Evolutionary conservation across 2,113 vertebrate species (phyloP), one percentile per base, ranked within the genome.

Genomic region (Atrichornis clamosus): DNA sequence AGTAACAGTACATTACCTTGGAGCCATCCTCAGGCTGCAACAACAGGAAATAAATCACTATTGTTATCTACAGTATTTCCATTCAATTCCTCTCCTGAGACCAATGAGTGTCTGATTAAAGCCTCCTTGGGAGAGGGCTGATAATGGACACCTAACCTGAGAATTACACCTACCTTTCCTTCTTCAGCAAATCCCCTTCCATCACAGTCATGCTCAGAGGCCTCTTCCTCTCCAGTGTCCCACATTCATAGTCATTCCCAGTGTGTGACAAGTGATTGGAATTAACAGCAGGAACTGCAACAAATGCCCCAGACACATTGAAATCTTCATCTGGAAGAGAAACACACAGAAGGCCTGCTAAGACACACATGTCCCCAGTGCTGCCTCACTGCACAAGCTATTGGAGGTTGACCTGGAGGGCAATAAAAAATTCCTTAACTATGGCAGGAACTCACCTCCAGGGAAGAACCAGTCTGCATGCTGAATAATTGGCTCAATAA

Each of bases 391-490:
- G 75, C 69, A 65, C 37, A 12, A 11, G 44, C 13, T 72, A 11
- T 3, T 4, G 20, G n/a, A 37, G 49, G 49, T 60, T 73, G 37
- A 73, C 28, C 56, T 37, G 44, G 1, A 39, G 35, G n/a, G 35
- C 6, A 15, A 72, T 1, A 64, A 10, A 4, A 19, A 73, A 69
- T 2, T 65, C 49, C 79, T 70, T 15, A 53, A 46, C 68, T 42
- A 28, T 7, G 49, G 21, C 67, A 84, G 58, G 76, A 77, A 41
- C 64, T 95, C 97, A 99, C 99, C 99, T 96, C 98, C 99, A 55
- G 99, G 99, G 95, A 99, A 99, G 98, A 99, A 99, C 99, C 99
- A 99, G 98, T 99, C 98, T 3, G 99, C 99, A 0, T 99, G 99
- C 96, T 99, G 99, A 93, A 99, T 99, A 84, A 99, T 99, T 64